Evolutionary conservation across 1,140 invertebrate species (phyloP).

Genomic region (Cataglyphis hispanica): DNA sequence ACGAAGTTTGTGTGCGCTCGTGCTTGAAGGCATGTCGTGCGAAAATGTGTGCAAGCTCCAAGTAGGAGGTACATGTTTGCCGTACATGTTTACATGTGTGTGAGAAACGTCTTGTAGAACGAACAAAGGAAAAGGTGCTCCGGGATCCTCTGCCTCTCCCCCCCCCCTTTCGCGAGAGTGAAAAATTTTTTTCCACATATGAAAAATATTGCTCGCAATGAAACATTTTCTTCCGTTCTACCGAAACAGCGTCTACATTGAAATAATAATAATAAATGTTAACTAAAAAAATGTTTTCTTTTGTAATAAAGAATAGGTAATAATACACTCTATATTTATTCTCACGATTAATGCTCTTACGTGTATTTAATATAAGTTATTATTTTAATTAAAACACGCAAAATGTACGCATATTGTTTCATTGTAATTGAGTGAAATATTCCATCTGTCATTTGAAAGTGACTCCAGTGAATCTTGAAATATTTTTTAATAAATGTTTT

Average conservation of each 20-base stretch:
- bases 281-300: conserved; percentile 21
- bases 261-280: conserved; percentile 32
- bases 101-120: conserved; percentile 6
- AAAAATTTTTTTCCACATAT: not conserved
- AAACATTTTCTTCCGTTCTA: not conserved
- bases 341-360: not conserved
- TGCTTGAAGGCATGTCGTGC: conserved; percentile 25
- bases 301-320: not conserved
- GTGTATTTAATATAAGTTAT: conserved; percentile 29
- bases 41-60: not conserved
- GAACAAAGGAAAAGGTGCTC: not conserved
- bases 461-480: too few relatives aligned
- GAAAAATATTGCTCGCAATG: conserved; percentile 5
- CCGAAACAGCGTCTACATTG: conserved; percentile 14
- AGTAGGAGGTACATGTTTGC: not conserved
- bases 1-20: not conserved
- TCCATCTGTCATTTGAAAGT: too few relatives aligned
- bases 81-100: not conserved
- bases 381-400: conserved; percentile 32
- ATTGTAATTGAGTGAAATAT: not conserved
- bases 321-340: not conserved
- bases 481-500: too few relatives aligned
- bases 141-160: not conserved
- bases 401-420: not conserved
- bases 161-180: not conserved